Evolutionary conservation across 2,797 vertebrate species (phyloP).

Genomic region (Loris lydekkerianus): DNA sequence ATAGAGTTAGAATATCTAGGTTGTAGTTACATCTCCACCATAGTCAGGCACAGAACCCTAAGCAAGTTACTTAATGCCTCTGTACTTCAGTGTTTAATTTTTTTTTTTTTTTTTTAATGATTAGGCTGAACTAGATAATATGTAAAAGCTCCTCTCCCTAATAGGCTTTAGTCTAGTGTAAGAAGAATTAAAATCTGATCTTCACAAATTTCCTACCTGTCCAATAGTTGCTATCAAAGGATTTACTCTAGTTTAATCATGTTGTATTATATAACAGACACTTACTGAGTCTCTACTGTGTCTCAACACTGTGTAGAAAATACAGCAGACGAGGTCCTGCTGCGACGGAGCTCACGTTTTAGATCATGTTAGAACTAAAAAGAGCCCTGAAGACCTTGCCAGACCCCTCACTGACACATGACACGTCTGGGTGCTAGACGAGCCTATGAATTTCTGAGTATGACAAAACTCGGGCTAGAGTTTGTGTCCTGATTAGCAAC

Average conservation of each 20-base stretch:
- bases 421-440: neutral
- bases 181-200: neutral
- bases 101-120: neutral
- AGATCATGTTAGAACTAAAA: neutral
- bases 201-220: constrained; percentile 4
- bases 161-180: neutral
- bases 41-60: neutral
- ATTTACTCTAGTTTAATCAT: neutral
- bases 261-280: neutral
- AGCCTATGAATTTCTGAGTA: neutral
- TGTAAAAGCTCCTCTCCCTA: neutral
- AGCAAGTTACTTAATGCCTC: neutral
- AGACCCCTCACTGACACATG: neutral
- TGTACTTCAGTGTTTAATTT: neutral
- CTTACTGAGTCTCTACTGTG: neutral
- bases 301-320: neutral
- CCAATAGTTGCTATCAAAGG: neutral
- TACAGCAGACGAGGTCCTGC: neutral
- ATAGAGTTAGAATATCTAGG: neutral
- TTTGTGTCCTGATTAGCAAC: neutral
- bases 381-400: neutral
- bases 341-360: neutral
- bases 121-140: neutral
- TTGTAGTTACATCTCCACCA: neutral
- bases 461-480: neutral